Percentiles rank a stretch among this genome's conserved stretches.
phyloP scores from a whole-genome alignment of 2,113 vertebrate species.

The Eudorcas thomsonii region DNA sequence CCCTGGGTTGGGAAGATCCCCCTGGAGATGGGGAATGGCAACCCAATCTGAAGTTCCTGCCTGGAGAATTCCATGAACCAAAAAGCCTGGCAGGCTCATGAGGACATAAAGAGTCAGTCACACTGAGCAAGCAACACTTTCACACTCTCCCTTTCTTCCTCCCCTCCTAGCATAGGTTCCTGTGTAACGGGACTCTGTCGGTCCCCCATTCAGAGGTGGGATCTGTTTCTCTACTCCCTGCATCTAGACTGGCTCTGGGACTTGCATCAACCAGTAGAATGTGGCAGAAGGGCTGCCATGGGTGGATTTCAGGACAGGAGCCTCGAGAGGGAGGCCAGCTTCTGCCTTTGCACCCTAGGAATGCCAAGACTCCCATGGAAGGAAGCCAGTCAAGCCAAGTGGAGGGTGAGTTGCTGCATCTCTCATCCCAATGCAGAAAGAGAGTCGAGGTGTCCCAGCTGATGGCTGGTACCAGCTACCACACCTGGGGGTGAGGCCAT shows the following conservation, averaged over 20 bases:
- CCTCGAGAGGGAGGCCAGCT: background rate
- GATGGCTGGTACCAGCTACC: background rate
- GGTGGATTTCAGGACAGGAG: too few relatives aligned
- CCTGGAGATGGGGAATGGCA: background rate
- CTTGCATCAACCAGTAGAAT: background rate
- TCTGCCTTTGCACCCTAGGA: background rate
- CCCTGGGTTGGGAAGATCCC: background rate
- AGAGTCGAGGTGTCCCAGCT: background rate
- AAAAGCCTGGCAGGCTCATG: background rate
- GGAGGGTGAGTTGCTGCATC: background rate
- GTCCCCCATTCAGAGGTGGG: background rate
- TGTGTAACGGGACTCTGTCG: too few relatives aligned
- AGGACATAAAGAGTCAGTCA: background rate
- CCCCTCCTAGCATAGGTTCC: background rate
- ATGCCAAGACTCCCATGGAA: background rate
- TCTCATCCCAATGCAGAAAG: background rate
- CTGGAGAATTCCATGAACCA: background rate
- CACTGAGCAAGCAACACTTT: background rate
- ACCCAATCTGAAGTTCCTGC: background rate
- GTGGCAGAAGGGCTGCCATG: too few relatives aligned
- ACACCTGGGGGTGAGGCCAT: background rate
- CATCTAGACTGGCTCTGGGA: background rate
- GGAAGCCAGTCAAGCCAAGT: background rate
- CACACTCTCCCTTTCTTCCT: too few relatives aligned
- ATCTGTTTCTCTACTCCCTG: background rate